Conservation (phyloP, 2,888 invertebrate species). For the Synergus japonicus region DNA sequence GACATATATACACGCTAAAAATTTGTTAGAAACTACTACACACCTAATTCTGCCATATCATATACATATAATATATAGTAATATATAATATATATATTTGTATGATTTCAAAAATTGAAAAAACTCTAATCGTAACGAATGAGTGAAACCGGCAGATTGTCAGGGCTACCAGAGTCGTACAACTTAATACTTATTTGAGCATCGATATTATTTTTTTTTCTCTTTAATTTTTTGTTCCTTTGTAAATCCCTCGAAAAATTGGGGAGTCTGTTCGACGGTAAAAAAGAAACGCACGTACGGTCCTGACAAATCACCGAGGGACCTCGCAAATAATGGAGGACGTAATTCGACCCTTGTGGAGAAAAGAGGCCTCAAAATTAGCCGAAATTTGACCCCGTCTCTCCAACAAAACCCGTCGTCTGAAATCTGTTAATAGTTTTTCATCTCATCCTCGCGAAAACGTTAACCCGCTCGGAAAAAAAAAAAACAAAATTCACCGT, state of each 20-base stretch:
- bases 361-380: conserved; percentile 52
- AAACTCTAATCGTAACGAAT: conserved; percentile 71
- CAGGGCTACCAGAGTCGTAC: conserved; percentile 47
- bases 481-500: conserved; percentile 39
- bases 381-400: conserved; percentile 39
- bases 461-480: conserved; percentile 24
- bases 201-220: conserved; percentile 51
- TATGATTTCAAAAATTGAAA: conserved; percentile 69
- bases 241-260: conserved; percentile 36
- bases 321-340: conserved; percentile 60
- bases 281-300: conserved; percentile 46
- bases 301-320: conserved; percentile 49
- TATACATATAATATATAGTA: conserved; percentile 57
- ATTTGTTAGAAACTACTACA: conserved; percentile 74
- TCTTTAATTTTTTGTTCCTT: conserved; percentile 38
- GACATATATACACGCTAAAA: conserved; percentile 75
- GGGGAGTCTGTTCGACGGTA: conserved; percentile 4
- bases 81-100: conserved; percentile 59
- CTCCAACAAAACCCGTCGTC: conserved; percentile 33
- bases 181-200: conserved; percentile 63
- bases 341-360: conserved; percentile 58
- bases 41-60: conserved; percentile 65
- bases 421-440: conserved; percentile 38
- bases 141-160: conserved; percentile 52
- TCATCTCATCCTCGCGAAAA: conserved; percentile 15